Conservation (phyloP, 2,888 invertebrate species). For the Nemotelus pantherinus region DNA sequence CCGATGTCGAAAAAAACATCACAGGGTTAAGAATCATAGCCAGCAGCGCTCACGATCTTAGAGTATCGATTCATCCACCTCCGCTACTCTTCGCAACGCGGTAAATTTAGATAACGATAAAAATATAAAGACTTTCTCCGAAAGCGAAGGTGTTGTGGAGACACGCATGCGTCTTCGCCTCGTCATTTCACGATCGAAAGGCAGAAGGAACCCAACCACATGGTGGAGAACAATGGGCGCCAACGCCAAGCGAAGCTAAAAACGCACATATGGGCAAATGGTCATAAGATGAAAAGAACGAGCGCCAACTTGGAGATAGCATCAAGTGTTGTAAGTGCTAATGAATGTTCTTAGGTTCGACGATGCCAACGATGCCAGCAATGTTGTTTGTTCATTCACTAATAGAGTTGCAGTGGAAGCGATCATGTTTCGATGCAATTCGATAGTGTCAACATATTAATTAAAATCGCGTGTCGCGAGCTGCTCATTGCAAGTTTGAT, state of each 20-base stretch:
- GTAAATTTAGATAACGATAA: constrained; percentile 17
- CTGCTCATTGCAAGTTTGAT: background rate
- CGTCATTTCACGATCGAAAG: background rate
- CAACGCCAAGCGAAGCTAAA: constrained; percentile 7
- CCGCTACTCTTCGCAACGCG: background rate
- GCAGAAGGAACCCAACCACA: background rate
- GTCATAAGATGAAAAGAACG: background rate
- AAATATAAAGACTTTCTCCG: constrained; percentile 26
- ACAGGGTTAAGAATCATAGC: no score
- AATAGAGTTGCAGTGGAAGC: constrained; percentile 14
- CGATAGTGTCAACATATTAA: constrained; percentile 17
- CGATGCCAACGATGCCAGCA: background rate
- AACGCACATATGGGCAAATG: background rate
- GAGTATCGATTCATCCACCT: no score
- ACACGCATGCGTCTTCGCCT: constrained; percentile 21
- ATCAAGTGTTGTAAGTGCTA: constrained; percentile 2
- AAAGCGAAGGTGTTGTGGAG: constrained; percentile 9
- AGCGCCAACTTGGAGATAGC: background rate
- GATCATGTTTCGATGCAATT: background rate
- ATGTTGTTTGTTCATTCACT: background rate
- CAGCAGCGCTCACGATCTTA: no score
- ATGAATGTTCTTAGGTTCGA: constrained; percentile 18
- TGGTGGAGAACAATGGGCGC: background rate
- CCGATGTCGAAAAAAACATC: no score
- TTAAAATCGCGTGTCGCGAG: background rate